Base-by-base conservation (phyloP, 2,113 vertebrate species). In the Sebastes schlegelii region DNA sequence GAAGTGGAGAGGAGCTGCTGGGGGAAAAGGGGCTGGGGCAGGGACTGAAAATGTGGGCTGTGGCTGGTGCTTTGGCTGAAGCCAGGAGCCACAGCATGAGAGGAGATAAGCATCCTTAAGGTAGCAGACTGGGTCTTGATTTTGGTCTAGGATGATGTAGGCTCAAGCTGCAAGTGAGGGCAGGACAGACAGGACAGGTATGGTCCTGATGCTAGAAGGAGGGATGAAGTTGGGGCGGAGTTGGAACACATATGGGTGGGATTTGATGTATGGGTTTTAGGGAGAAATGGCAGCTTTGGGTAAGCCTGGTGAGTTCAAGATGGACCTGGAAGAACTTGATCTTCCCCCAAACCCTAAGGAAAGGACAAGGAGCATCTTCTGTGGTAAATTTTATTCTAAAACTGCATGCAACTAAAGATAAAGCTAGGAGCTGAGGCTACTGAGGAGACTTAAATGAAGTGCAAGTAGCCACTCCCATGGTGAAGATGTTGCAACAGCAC, bases 381-480 rank as follows among this genome's bases (percentile, higher is more conserved):
- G 16, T 42, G 57, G 1, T 26, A 13, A 78, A 45, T 72, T 55
- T 4, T 43, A 26, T 12, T 71, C 52, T 51, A 23, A 62, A 60
- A 13, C 45, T 63, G 34, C 26, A 73, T 42, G 1, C 14, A 79
- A 66, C 49, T 63, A 48, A 61, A 67, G 5, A 46, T 70, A 16
- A 52, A 77, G 42, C 61, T 6, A 40, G 40, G 54, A 26, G 13
- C 10, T 8, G 21, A 42, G 19, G 62, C 52, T 21, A 43, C 40
- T 2, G 21, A 83, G 46, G 19, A 55, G 77, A 78, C 57, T 67
- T 40, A 42, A 63, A 79, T 43, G 1, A 85, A 79, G 66, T 43
- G 66, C 77, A 46, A 9, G 40, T 40, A 67, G 86, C 88, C 89
- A 89, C 89, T 93, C 90, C 85, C 79, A 74, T 79, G 54, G 72